A percentile compares a stretch with the other conserved stretches of the same genome.
phyloP scores from a whole-genome alignment of 1,140 invertebrate genomes.

The Leguminivora glycinivorella region DNA sequence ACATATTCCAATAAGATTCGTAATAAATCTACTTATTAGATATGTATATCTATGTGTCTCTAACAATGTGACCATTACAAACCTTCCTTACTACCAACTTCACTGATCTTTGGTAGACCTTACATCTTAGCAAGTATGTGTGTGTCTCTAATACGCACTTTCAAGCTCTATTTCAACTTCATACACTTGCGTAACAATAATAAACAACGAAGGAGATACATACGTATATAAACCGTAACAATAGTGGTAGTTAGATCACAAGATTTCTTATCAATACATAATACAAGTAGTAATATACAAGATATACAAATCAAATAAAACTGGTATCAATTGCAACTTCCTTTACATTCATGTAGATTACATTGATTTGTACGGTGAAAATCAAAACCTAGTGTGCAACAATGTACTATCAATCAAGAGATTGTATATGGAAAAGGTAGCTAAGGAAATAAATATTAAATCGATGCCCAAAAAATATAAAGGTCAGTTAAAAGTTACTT shows the following conservation, averaged over 20 bases:
- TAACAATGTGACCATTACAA: no score
- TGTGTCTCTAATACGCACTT: not conserved
- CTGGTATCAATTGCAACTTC: not conserved
- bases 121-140: no score
- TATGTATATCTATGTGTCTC: no score
- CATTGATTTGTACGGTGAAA: slow-evolving; percentile 4
- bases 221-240: slow-evolving; percentile 10
- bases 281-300: slow-evolving; percentile 19
- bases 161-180: not conserved
- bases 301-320: slow-evolving; percentile 24
- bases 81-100: no score
- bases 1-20: no score
- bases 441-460: not conserved
- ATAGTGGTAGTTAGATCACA: slow-evolving; percentile 21
- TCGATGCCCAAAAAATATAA: not conserved
- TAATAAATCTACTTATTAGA: no score
- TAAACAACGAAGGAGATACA: slow-evolving; percentile 16
- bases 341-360: slow-evolving; percentile 13
- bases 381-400: not conserved
- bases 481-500: not conserved
- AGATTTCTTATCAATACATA: slow-evolving; percentile 27
- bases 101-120: no score
- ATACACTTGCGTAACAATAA: slow-evolving; percentile 20
- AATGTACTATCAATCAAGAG: not conserved
- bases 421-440: not conserved